A percentile compares a stretch with the other conserved stretches of the same genome.
These are phyloP conservation scores for Monodelphis domestica DNA, from an alignment of 2,797 vertebrate genomes.

Conservation along the genomic window DNA sequence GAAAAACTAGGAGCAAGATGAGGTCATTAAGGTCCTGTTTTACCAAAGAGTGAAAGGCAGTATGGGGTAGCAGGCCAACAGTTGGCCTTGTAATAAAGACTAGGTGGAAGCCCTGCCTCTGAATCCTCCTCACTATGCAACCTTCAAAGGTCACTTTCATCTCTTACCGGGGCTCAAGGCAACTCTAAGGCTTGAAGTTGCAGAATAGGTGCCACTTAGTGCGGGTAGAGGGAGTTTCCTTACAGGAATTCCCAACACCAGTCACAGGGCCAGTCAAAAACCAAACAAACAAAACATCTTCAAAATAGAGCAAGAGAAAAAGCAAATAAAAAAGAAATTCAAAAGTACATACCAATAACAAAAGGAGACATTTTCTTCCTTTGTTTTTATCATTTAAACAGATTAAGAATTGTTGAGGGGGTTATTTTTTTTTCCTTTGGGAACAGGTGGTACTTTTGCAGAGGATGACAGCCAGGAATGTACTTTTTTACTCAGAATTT, in stretches of 20 bases:
- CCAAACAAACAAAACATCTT: constrained; percentile 27
- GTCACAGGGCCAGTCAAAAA: neutral
- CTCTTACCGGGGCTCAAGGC: neutral
- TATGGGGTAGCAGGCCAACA: neutral
- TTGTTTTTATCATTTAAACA: constrained; percentile 38
- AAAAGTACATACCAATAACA: constrained; percentile 18
- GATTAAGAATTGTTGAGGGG: constrained; percentile 27
- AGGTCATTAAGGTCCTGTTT: neutral
- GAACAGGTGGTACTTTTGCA: constrained; percentile 12
- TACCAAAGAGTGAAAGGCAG: neutral
- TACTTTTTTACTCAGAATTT: constrained; percentile 37
- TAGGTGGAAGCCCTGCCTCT: neutral
- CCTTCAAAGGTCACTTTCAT: neutral
- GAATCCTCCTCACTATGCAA: neutral
- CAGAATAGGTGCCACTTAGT: neutral
- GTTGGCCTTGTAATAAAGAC: neutral
- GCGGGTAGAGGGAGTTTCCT: neutral
- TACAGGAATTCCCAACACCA: neutral
- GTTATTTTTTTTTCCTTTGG: neutral
- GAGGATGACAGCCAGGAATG: neutral
- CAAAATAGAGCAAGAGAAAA: constrained; percentile 32
- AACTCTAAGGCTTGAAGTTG: too few relatives aligned
- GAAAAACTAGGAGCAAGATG: constrained; percentile 25
- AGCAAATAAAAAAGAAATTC: neutral
- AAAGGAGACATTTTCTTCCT: constrained; percentile 24